Evolutionary conservation across 2,113 vertebrate genomes (phyloP).

Genomic region (Guaruba guarouba): DNA sequence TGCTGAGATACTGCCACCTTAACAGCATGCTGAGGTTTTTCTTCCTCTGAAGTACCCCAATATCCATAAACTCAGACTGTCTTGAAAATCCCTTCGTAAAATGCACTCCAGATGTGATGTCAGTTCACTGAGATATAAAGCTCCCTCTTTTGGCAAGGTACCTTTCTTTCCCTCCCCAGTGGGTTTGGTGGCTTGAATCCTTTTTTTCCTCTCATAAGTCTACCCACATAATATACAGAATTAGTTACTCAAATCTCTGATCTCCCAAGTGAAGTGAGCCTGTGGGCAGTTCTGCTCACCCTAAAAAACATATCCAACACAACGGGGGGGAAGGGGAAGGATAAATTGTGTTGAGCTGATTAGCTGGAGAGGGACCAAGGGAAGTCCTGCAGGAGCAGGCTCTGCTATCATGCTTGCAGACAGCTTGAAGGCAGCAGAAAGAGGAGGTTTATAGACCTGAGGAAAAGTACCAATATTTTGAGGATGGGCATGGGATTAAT

Average conservation of each 20-base stretch:
- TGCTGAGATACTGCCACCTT: neutral
- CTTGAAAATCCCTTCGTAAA: neutral
- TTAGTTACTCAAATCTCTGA: neutral
- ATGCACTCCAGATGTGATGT: neutral
- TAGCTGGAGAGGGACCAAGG: neutral
- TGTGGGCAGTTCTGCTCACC: neutral
- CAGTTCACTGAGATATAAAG: rapidly evolving
- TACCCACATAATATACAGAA: neutral
- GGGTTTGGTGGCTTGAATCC: neutral
- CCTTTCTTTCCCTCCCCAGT: neutral
- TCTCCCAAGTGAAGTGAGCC: neutral
- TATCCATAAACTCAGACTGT: neutral
- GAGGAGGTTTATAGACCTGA: neutral
- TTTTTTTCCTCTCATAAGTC: neutral
- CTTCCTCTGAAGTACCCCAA: neutral
- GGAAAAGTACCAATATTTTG: neutral
- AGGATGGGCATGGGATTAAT: neutral
- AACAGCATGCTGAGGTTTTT: neutral
- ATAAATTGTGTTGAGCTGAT: neutral
- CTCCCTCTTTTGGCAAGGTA: neutral
- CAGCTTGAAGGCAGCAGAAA: neutral
- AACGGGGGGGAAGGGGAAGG: neutral
- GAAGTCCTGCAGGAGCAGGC: neutral
- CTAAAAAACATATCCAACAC: neutral
- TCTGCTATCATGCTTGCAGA: neutral